These are phyloP conservation scores for Hipparchia sbordonii DNA, from an alignment of 2,888 invertebrate species.

Conservation along the genomic window DNA sequence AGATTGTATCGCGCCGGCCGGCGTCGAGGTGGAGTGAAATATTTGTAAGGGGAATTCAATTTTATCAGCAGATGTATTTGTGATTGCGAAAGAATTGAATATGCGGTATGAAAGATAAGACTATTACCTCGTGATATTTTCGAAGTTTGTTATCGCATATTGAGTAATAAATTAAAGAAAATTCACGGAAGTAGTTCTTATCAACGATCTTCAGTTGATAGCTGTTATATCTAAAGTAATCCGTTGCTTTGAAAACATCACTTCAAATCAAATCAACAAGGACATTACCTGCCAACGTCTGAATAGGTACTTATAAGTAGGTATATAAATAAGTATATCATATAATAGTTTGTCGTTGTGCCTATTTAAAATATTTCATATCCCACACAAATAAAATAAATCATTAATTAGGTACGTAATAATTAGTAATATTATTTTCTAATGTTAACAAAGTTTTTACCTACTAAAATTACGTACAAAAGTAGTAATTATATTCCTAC, in stretches of 20 bases:
- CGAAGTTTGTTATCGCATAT: constrained; percentile 16
- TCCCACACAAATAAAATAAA: not conserved
- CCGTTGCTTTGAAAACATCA: not conserved
- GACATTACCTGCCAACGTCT: not conserved
- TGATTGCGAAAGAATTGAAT: constrained; percentile 32
- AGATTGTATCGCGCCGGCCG: constrained; percentile 36
- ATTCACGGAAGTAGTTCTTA: constrained; percentile 13
- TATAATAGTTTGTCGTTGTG: no score
- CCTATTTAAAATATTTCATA: not conserved
- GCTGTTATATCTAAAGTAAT: constrained; percentile 3
- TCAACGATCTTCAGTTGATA: constrained; percentile 1
- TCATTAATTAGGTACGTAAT: no score
- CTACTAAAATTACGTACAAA: no score
- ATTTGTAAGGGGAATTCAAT: constrained; percentile 63
- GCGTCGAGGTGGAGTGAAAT: constrained; percentile 55
- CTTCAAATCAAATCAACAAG: not conserved
- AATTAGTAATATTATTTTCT: no score
- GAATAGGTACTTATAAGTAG: not conserved
- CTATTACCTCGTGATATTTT: constrained; percentile 18
- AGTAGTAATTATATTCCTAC: no score
- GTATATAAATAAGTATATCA: no score
- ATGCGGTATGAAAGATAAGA: constrained; percentile 19
- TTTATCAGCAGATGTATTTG: constrained; percentile 54
- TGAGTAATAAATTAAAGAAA: constrained; percentile 14
- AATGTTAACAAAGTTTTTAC: no score